Conservation (phyloP, 2,888 invertebrate species). For the Smittia sp. region DNA sequence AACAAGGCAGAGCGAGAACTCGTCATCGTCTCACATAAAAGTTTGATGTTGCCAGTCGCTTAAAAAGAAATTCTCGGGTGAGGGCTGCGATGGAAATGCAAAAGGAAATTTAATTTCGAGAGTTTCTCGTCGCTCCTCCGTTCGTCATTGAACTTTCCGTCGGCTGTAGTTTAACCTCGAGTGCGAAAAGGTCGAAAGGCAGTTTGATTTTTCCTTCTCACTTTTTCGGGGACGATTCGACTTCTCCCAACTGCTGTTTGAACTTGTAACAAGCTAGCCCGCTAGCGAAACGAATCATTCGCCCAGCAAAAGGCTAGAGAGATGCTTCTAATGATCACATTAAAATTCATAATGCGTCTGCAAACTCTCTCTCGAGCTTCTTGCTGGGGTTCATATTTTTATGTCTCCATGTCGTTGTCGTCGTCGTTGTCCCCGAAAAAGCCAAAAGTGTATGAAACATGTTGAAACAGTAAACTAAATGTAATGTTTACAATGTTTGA, state of each 20-base stretch:
- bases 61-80: not conserved
- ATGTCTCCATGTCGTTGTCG: not conserved
- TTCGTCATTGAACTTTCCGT: constrained; percentile 6
- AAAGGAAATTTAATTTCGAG: constrained; percentile 8
- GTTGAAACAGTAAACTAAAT: constrained; percentile 32
- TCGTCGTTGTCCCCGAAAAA: not conserved
- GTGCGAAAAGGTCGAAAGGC: constrained; percentile 1
- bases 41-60: no score
- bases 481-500: constrained; percentile 33
- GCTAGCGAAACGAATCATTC: not conserved
- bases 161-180: constrained; percentile 1
- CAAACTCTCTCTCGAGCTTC: not conserved
- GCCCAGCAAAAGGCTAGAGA: not conserved
- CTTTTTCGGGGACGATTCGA: not conserved
- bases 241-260: not conserved
- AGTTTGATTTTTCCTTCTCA: constrained; percentile 1
- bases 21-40: no score
- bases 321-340: not conserved
- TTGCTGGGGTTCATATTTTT: not conserved
- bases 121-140: not conserved
- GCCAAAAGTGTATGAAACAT: not conserved
- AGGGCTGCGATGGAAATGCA: not conserved
- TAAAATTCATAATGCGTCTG: constrained; percentile 31
- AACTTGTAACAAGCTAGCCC: not conserved
- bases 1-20: no score